These are phyloP conservation scores for Cirrhinus mrigala DNA, from an alignment of 2,797 vertebrate species.

Conservation along the genomic window DNA sequence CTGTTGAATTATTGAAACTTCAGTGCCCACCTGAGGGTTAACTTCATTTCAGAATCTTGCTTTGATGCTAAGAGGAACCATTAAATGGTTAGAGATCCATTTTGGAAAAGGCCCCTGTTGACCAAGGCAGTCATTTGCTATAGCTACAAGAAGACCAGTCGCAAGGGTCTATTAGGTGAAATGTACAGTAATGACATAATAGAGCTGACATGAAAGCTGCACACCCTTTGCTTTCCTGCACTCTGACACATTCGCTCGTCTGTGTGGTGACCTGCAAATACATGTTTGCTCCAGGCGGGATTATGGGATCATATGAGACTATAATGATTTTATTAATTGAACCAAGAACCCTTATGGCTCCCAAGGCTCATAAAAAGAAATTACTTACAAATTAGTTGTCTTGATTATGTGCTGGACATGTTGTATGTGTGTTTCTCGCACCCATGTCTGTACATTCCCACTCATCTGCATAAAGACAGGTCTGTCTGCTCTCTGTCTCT, in stretches of 20 bases:
- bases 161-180: conserved; percentile 6
- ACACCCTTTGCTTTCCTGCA: conserved; percentile 13
- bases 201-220: conserved; percentile 19
- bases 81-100: conserved; percentile 27
- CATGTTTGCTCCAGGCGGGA: conserved; percentile 68
- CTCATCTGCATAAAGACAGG: conserved; percentile 14
- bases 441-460: conserved; percentile 5
- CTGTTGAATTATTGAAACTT: conserved; percentile 14
- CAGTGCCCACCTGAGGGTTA: not conserved
- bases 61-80: not conserved
- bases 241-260: conserved; percentile 15
- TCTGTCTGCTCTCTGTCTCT: conserved; percentile 25
- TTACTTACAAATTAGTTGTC: conserved; percentile 26
- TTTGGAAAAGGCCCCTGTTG: not conserved
- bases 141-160: not conserved
- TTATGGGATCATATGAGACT: conserved; percentile 64
- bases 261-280: not conserved
- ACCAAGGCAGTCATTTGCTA: conserved; percentile 17
- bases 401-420: conserved; percentile 22
- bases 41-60: not conserved
- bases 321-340: conserved; percentile 43
- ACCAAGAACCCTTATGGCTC: conserved; percentile 11
- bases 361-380: conserved; percentile 29
- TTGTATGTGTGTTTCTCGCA: conserved; percentile 13
- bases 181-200: conserved; percentile 32